Conservation (phyloP, 2,888 invertebrate species). For the Schrankia costaestrigalis region DNA sequence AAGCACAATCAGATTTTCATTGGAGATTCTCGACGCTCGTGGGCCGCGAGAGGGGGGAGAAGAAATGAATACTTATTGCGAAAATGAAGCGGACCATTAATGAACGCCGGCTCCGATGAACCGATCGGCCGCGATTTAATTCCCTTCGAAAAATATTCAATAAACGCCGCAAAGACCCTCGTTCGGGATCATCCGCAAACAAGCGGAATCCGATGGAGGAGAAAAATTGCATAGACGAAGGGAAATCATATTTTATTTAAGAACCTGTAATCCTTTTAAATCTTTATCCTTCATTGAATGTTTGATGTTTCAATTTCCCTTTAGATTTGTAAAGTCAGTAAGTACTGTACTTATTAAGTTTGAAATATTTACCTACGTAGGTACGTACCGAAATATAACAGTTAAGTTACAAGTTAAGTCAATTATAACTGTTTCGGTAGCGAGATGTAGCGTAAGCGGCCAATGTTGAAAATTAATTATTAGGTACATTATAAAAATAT, state of each 20-base stretch:
- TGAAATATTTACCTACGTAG: no score
- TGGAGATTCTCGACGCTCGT: slow-evolving; percentile 43
- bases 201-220: slow-evolving; percentile 47
- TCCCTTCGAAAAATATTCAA: slow-evolving; percentile 73
- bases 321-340: slow-evolving; percentile 7
- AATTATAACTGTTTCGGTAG: no score
- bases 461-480: no score
- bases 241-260: slow-evolving; percentile 33
- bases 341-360: no score
- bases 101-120: slow-evolving; percentile 60
- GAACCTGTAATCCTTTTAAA: slow-evolving; percentile 32
- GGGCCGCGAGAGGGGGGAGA: slow-evolving; percentile 34
- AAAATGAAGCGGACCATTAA: slow-evolving; percentile 72
- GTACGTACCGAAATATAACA: no score
- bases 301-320: slow-evolving; percentile 17
- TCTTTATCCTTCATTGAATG: slow-evolving; percentile 23
- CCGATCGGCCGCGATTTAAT: slow-evolving; percentile 66
- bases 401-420: no score
- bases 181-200: slow-evolving; percentile 50
- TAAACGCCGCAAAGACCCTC: slow-evolving; percentile 56
- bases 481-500: no score
- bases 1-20: slow-evolving; percentile 76
- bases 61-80: slow-evolving; percentile 78
- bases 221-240: slow-evolving; percentile 51
- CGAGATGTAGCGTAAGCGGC: no score